A percentile compares a stretch with the other conserved stretches of the same genome.
phyloP scores from a whole-genome alignment of 2,113 vertebrate genomes.

The Scolopax mira region DNA sequence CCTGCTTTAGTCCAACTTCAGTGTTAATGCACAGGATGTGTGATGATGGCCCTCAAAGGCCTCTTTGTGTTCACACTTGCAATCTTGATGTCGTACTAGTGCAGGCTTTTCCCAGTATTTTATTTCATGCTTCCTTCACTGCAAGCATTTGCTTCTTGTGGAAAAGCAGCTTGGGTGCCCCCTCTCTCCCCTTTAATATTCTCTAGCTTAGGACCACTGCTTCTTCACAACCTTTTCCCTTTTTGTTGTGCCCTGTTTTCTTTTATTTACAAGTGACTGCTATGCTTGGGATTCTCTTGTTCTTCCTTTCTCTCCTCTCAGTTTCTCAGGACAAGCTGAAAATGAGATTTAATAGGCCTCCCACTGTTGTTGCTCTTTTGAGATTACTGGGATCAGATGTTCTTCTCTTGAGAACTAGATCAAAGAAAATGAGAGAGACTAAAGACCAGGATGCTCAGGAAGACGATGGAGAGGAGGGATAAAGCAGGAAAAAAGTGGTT shows the following conservation, averaged over 20 bases:
- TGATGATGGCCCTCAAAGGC: conserved; percentile 2
- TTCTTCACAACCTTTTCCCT: conserved; percentile 38
- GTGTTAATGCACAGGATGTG: neutral
- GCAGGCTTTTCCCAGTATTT: neutral
- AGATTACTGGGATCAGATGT: conserved; percentile 68
- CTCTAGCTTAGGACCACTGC: neutral
- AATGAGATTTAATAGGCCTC: conserved; percentile 58
- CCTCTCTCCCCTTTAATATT: conserved; percentile 6
- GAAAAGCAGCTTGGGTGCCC: neutral
- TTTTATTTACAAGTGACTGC: conserved; percentile 50
- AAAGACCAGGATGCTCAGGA: conserved; percentile 15
- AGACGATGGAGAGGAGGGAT: neutral
- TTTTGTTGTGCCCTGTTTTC: conserved; percentile 49
- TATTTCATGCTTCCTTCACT: conserved; percentile 4
- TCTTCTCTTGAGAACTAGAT: conserved; percentile 47
- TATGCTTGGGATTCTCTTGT: conserved; percentile 46
- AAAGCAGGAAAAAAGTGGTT: neutral
- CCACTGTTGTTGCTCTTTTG: conserved; percentile 64
- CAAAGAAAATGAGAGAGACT: conserved; percentile 51
- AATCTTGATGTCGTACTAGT: neutral
- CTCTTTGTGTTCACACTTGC: conserved; percentile 20
- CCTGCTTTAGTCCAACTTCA: neutral
- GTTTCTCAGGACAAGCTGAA: conserved; percentile 60
- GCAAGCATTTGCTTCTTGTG: neutral
- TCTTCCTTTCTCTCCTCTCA: conserved; percentile 31